Evolutionary conservation across 2,113 vertebrate species (phyloP).

Genomic region (Neopipo cinnamomea): DNA sequence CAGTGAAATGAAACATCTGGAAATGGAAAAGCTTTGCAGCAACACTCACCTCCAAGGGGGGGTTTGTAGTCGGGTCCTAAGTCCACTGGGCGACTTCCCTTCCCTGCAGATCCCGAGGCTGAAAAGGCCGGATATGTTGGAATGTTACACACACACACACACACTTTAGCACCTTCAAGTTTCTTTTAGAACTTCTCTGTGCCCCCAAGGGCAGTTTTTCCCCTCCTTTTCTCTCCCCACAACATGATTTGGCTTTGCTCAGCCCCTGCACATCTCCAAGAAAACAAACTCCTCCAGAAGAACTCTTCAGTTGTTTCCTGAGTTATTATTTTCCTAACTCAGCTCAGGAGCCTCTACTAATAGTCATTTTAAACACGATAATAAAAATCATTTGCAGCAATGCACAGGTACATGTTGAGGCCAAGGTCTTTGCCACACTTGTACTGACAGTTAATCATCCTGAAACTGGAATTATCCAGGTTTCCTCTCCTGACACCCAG

Average conservation of each 20-base stretch:
- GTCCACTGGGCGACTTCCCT: slow-evolving; percentile 76
- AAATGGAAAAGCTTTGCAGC: background rate
- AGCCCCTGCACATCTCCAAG: background rate
- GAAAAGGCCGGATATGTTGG: background rate
- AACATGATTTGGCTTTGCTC: background rate
- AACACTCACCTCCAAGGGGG: slow-evolving; percentile 81
- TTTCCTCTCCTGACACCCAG: background rate
- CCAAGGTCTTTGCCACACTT: background rate
- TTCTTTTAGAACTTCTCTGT: background rate
- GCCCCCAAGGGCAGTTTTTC: background rate
- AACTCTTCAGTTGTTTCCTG: background rate
- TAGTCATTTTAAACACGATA: background rate
- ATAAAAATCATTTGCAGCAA: background rate
- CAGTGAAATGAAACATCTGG: background rate
- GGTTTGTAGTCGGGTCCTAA: slow-evolving; percentile 76
- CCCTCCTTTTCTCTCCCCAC: background rate
- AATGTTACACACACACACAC: background rate
- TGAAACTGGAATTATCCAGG: background rate
- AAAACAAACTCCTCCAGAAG: background rate
- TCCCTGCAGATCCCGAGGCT: slow-evolving; percentile 85
- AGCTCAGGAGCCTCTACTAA: background rate
- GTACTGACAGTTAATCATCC: background rate
- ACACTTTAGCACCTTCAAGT: background rate
- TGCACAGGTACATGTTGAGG: background rate
- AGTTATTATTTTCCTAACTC: background rate